Conservation (phyloP, 2,888 invertebrate genomes). For the Anoncus sp. region DNA sequence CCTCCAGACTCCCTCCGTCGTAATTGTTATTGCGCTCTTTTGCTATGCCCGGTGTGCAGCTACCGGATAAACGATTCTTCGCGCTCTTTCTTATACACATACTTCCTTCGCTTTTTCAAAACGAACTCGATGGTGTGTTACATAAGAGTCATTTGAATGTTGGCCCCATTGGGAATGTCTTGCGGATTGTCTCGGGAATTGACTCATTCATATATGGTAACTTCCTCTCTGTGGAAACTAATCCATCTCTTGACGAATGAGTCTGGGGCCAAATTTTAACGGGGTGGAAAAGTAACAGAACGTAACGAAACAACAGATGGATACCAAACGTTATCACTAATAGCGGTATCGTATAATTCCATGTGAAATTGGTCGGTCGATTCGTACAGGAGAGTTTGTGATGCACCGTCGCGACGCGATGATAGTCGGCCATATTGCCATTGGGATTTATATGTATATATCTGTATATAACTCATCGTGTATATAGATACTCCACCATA, state of each 20-base stretch:
- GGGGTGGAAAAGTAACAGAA: not conserved
- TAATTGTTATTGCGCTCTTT: slow-evolving; percentile 61
- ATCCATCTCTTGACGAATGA: slow-evolving; percentile 28
- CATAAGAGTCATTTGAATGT: slow-evolving; percentile 44
- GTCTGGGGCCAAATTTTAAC: slow-evolving; percentile 12
- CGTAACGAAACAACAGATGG: not conserved
- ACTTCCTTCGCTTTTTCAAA: too few species aligned
- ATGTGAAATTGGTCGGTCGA: slow-evolving; percentile 50
- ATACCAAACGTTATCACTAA: slow-evolving; percentile 36
- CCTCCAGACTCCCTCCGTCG: slow-evolving; percentile 12
- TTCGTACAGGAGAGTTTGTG: too few species aligned
- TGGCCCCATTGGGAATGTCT: slow-evolving; percentile 11
- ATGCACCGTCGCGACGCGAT: too few species aligned
- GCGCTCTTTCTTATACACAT: not conserved
- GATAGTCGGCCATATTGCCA: slow-evolving; percentile 39
- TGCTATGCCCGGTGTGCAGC: slow-evolving; percentile 53
- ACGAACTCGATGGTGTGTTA: slow-evolving; percentile 22
- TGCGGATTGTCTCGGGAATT: slow-evolving; percentile 26
- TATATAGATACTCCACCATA: slow-evolving; percentile 31
- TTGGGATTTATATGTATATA: slow-evolving; percentile 22
- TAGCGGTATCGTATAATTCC: slow-evolving; percentile 30
- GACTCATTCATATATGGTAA: slow-evolving; percentile 17
- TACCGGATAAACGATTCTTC: slow-evolving; percentile 54
- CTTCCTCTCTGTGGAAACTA: not conserved
- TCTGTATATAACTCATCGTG: too few species aligned